Evolutionary conservation across 1,140 invertebrate genomes (phyloP), one percentile per base, ranked within the genome.

Genomic region (Heliothis virescens): DNA sequence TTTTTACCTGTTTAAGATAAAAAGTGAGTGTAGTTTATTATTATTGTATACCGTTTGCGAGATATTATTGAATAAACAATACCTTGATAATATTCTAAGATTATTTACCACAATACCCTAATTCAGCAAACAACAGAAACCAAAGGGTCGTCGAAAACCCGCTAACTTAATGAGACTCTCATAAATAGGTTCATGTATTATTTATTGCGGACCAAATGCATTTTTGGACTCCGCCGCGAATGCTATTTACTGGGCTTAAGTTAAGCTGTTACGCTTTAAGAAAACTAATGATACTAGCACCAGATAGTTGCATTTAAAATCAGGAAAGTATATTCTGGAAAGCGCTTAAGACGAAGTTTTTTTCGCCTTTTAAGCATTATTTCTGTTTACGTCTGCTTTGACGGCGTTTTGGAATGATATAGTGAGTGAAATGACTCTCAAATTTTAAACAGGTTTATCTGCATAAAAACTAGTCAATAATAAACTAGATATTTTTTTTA

Each of bases 101-200:
- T 41, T 41, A 41, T 7, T 9, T 41, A 41, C 7, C 34, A 65
- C 15, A 10, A 41, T 1, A n/a, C 3, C 15, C 1, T 18, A 65
- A 11, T 18, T 18, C 18, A 26, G 11, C 9, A 29, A 75, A 50
- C 16, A 2, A 18, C 10, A 15, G 4, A 21, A 48, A 52, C 47
- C 9, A 62, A 62, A 62, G 18, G 50, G 13, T 59, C 60, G 63
- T 41, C 12, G 75, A 87, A 89, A 89, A 92, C 81, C 86, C 85
- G 76, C 75, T 60, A 87, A 88, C 81, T 90, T 93, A 93, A 94
- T 93, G 90, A 94, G 86, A 84, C 48, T 29, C 50, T 82, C 85
- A 87, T 94, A 94, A 93, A 94, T 89, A 91, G 83, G 80, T 85
- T 89, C 87, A 88, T 89, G 90, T 92, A 91, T 94, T 92, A 94